phyloP scores from a whole-genome alignment of 2,797 vertebrate genomes.

The Takifugu rubripes region DNA sequence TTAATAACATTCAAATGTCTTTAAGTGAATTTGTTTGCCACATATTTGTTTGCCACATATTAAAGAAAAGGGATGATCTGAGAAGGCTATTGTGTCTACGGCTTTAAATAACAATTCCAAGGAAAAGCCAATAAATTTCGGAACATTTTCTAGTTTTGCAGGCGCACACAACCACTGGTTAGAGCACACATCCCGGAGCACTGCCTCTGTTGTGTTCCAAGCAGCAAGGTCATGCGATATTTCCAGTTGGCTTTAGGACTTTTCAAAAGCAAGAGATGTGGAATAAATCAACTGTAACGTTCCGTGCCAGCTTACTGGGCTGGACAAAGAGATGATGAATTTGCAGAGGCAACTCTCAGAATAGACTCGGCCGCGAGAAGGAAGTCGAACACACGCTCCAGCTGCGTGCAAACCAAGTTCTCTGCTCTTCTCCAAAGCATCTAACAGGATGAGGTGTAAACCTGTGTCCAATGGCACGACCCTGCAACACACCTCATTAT shows the following conservation, averaged over 20 bases:
- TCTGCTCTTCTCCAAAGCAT: constrained; percentile 10
- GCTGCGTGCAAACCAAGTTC: constrained; percentile 3
- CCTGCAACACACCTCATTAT: constrained; percentile 8
- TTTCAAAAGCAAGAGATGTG: constrained; percentile 24
- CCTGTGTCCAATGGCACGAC: constrained; percentile 6
- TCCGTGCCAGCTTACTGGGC: constrained; percentile 21
- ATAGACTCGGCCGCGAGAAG: constrained; percentile 16
- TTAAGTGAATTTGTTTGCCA: too few relatives aligned
- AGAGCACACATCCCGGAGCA: neutral
- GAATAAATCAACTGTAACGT: constrained; percentile 14
- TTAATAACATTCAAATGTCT: too few relatives aligned
- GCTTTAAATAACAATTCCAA: neutral
- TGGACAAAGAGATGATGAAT: constrained; percentile 18
- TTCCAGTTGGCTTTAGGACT: constrained; percentile 63
- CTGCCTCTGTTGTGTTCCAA: constrained; percentile 24
- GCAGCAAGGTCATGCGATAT: constrained; percentile 57
- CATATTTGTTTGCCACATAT: too few relatives aligned
- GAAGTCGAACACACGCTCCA: constrained; percentile 16
- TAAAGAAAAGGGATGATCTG: too few relatives aligned
- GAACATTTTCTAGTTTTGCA: neutral
- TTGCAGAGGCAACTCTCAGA: constrained; percentile 25
- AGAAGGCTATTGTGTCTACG: neutral
- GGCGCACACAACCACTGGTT: constrained; percentile 6
- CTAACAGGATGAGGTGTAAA: constrained; percentile 8
- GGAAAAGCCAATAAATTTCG: neutral